phyloP scores from a whole-genome alignment of 2,797 vertebrate genomes.

The Neomorphus geoffroyi region DNA sequence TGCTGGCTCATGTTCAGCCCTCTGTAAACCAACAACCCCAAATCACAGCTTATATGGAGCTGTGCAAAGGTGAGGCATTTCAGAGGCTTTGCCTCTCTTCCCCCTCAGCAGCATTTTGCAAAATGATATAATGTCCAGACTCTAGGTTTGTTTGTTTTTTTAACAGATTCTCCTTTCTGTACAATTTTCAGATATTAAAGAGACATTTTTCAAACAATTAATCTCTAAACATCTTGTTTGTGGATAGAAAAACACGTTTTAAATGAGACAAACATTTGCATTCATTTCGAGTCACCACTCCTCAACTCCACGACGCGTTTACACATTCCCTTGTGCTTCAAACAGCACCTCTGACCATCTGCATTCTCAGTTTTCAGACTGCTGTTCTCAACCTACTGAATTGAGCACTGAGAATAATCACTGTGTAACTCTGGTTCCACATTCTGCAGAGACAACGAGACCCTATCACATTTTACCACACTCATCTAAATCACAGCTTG shows the following conservation, averaged over 20 bases:
- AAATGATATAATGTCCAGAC: neutral
- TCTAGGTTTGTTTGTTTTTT: neutral
- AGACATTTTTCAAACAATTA: neutral
- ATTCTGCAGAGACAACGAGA: neutral
- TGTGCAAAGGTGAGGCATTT: neutral
- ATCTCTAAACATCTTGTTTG: neutral
- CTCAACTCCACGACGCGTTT: neutral
- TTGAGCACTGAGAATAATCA: neutral
- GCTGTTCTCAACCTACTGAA: neutral
- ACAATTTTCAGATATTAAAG: neutral
- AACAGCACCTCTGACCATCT: neutral
- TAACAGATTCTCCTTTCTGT: neutral
- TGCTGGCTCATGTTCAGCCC: too few species aligned
- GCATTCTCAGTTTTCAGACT: neutral
- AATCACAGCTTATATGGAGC: neutral
- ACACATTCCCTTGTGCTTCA: neutral
- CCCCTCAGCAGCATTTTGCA: neutral
- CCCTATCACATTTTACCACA: neutral
- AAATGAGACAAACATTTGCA: neutral
- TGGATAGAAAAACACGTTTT: neutral
- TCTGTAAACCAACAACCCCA: too few species aligned
- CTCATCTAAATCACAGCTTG: neutral
- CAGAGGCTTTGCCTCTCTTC: neutral
- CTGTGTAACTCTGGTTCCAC: neutral
- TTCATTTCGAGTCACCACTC: neutral